Evolutionary conservation across 2,888 invertebrate species (phyloP), one percentile per base, ranked within the genome.

Genomic region (Phortica magna): DNA sequence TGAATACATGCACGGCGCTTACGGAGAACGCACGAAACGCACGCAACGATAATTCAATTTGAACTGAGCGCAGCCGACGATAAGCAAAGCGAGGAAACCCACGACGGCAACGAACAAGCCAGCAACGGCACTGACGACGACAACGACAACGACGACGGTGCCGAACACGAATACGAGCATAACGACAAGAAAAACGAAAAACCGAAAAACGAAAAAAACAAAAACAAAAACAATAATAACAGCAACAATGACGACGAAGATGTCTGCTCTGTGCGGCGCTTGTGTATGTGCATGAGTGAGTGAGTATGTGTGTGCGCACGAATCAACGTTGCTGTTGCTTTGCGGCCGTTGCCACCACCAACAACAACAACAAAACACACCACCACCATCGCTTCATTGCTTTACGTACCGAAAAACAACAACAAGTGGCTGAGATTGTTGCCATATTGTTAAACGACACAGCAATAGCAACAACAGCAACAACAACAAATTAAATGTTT

Each of bases 1-100:
- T 75, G 12, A 61, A 61, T 61, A 12, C 61, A 22, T 61, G 19
- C 61, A 22, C 76, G 79, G 73, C 84, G 83, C 83, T 82, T 84
- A 83, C 90, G 87, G 79, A 77, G 76, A 78, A 73, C 82, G 77
- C 75, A 88, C 90, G 87, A 86, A 83, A 80, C 88, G 88, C 84
- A 87, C 87, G 87, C 87, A 87, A 87, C 89, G 89, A 89, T 89
- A 88, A 90, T 90, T 91, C 89, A 89, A 88, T 88, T 89, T 88
- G 82, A 88, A 91, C 90, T 91, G 90, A 91, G 90, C 87, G 83
- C 83, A 81, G 80, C 83, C 82, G 84, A 83, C 80, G 80, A 79
- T 81, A 81, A 82, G 78, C 80, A 83, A 82, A 83, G 84, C 87
- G 83, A 90, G 87, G 89, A 86, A 91, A 89, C 89, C 89, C 78